Base-by-base conservation (phyloP, 2,113 vertebrate genomes). In the Rhabdornis inornatus region DNA sequence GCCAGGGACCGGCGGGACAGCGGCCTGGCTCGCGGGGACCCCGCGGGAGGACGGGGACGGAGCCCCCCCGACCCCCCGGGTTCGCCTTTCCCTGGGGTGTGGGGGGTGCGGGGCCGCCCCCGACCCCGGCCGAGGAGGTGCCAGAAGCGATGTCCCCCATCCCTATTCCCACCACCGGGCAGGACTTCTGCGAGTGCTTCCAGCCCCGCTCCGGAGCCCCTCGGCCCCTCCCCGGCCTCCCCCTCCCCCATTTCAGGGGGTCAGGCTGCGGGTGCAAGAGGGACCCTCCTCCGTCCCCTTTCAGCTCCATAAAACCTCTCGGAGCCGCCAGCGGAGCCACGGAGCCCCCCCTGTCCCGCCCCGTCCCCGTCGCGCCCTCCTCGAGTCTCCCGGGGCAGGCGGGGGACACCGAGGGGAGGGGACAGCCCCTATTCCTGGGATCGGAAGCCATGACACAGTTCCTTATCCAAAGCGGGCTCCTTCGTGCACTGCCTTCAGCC, bases 121-220 rank as follows among this genome's bases (percentile, higher is more conserved):
- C 27, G 17, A 6, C 11, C 18, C 57, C 27, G 50, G 44, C 28
- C 52, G 44, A 52, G 68, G 7, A 71, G 90, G 94, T 16, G 60
- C 81, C 93, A 91, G 96, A 81, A 94, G 93, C 79, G 17, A 45
- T 25, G 84, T 44, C 40, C 13, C 35, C 69, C 30, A 1, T 47
- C 75, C 91, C 83, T 50, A 6, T 39, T 50, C 92, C 60, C 70
- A 4, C 12, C 76, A 30, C 82, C 25, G 74, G 92, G 74, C 80
- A 70, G 87, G 91, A 91, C 76, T 93, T 68, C 87, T 61, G 75
- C 42, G 11, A 94, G 95, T 96, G 95, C 96, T 96, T 96, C 96
- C 96, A 95, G 94, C 86, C 95, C 88, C 75, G 10, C 79, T 42
- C 53, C 45, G 61, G 74, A 91, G 52, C 55, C 71, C 86, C 70